phyloP scores from a whole-genome alignment of 2,888 invertebrate genomes.

The Sphaerophoria rueppellii region DNA sequence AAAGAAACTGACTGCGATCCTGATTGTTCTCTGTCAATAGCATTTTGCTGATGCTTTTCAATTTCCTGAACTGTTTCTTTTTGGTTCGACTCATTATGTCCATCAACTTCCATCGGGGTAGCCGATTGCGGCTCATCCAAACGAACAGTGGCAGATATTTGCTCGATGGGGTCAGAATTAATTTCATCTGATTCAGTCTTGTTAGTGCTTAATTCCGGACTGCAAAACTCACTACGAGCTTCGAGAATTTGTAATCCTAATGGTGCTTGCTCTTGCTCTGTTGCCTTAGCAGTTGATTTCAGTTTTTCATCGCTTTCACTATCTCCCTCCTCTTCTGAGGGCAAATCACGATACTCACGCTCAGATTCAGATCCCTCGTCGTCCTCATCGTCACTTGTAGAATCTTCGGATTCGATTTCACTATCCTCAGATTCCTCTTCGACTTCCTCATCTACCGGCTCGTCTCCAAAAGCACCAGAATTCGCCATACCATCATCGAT shows the following conservation, averaged over 20 bases:
- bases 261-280: background rate
- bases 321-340: slow-evolving; percentile 39
- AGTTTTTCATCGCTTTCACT: background rate
- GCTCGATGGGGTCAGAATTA: slow-evolving; percentile 7
- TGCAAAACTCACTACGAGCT: slow-evolving; percentile 50
- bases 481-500: slow-evolving; percentile 57
- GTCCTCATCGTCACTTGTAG: slow-evolving; percentile 38
- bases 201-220: background rate
- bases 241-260: slow-evolving; percentile 47
- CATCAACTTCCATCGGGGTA: no score
- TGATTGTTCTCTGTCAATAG: no score
- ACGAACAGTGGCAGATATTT: background rate
- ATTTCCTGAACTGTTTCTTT: no score
- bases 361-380: slow-evolving; percentile 47
- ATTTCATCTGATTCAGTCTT: slow-evolving; percentile 60
- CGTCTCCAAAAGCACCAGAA: slow-evolving; percentile 9
- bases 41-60: no score
- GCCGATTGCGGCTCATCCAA: background rate
- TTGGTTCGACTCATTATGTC: no score
- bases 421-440: slow-evolving; percentile 40
- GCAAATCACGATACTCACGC: slow-evolving; percentile 63
- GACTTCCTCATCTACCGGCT: slow-evolving; percentile 28
- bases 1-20: no score
- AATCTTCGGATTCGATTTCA: slow-evolving; percentile 56
- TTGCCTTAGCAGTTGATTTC: background rate